These are phyloP conservation scores for Eupithecia subfuscata DNA, from an alignment of 2,888 invertebrate genomes.

Conservation along the genomic window DNA sequence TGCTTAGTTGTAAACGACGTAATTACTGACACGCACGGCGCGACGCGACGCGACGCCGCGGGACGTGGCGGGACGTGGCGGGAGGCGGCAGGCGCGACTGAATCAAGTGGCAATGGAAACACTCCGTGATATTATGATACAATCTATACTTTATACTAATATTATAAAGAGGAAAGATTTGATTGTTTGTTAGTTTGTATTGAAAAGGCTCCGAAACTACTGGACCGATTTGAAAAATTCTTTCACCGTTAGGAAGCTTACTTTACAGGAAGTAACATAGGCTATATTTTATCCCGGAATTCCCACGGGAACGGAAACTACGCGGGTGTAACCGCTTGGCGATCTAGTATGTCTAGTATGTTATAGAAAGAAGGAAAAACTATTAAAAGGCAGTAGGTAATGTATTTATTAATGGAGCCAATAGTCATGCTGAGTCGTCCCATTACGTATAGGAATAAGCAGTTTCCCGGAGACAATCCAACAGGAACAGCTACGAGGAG, in stretches of 20 bases:
- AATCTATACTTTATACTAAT: too few species aligned
- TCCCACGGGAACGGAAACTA: too few species aligned
- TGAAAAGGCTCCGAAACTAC: too few species aligned
- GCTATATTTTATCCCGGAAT: too few species aligned
- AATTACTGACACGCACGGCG: conserved; percentile 67
- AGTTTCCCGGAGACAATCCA: conserved; percentile 50
- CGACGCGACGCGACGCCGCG: not conserved
- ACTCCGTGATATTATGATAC: not conserved
- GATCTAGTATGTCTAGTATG: too few species aligned
- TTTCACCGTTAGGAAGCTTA: too few species aligned
- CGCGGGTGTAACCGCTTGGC: too few species aligned
- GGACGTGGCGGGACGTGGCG: not conserved
- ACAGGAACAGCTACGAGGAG: conserved; percentile 35
- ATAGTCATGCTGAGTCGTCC: not conserved
- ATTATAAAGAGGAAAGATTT: too few species aligned
- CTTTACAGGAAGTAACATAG: too few species aligned
- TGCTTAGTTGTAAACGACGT: conserved; percentile 69
- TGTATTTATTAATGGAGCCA: not conserved
- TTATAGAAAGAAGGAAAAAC: not conserved
- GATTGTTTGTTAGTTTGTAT: too few species aligned
- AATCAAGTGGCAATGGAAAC: not conserved
- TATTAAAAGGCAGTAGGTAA: not conserved
- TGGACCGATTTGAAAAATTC: too few species aligned
- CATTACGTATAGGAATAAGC: not conserved
- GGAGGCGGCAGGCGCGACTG: not conserved